Evolutionary conservation across 37 sponge, comb jelly and placozoan species (phyloP).

Genomic region (Axinella damicornis): DNA sequence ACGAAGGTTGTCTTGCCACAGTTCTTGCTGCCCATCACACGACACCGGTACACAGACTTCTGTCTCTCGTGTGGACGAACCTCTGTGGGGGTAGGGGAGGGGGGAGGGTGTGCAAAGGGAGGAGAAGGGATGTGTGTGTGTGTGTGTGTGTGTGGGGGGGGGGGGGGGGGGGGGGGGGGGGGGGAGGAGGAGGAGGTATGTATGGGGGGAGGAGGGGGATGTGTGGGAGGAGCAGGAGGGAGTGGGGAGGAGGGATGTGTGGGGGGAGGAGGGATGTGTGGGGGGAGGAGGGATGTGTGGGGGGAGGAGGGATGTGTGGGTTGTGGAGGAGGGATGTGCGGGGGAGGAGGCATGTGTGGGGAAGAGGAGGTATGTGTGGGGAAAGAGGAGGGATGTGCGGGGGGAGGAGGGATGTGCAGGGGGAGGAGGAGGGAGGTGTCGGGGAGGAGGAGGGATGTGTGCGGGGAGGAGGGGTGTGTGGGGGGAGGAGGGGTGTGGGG

Average conservation of each 20-base stretch:
- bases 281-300: no score
- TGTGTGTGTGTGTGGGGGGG: no score
- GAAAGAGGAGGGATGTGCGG: not conserved
- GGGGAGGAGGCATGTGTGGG: not conserved
- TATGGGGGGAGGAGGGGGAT: not conserved
- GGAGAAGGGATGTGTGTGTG: not conserved
- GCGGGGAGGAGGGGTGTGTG: no score
- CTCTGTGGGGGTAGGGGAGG: constrained; percentile 41
- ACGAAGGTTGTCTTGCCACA: constrained; percentile 77
- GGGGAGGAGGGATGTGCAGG: no score
- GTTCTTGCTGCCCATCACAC: constrained; percentile 67
- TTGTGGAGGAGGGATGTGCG: no score
- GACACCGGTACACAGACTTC: constrained; percentile 76
- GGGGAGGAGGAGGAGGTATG: not conserved
- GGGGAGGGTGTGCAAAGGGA: constrained; percentile 21
- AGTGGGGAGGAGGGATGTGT: no score
- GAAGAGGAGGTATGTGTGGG: not conserved
- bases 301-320: no score
- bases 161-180: not conserved
- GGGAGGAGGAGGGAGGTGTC: no score
- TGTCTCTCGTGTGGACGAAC: constrained; percentile 40
- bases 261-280: no score
- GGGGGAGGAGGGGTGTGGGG: no score
- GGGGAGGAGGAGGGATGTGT: no score
- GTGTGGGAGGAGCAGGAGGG: no score